Conservation (phyloP, 2,797 vertebrate genomes). For the Taeniopygia guttata region DNA sequence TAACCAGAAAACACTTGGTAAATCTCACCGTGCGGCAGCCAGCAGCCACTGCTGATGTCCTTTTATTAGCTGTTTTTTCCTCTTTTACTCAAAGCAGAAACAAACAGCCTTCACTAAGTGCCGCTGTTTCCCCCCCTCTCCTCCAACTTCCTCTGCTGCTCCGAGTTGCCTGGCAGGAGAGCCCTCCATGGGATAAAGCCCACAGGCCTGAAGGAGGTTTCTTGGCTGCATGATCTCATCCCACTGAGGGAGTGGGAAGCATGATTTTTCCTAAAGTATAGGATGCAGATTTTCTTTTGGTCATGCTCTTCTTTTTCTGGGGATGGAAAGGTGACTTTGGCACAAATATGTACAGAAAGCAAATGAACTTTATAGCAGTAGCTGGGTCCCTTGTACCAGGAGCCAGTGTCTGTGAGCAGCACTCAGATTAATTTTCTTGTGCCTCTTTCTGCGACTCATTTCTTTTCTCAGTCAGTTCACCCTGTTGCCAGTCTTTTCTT, state of each 20-base stretch:
- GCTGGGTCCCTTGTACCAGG: background rate
- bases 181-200: slow-evolving; percentile 15
- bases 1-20: background rate
- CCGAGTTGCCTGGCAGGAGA: slow-evolving; percentile 60
- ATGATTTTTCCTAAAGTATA: slow-evolving; percentile 71
- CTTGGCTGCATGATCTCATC: slow-evolving; percentile 63
- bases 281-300: slow-evolving; percentile 74
- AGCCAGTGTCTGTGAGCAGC: background rate
- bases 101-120: slow-evolving; percentile 65
- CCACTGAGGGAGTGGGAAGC: slow-evolving; percentile 47
- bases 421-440: background rate
- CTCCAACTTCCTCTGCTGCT: slow-evolving; percentile 63
- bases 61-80: slow-evolving; percentile 69
- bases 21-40: background rate
- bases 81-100: slow-evolving; percentile 63
- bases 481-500: background rate
- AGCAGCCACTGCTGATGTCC: background rate
- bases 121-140: slow-evolving; percentile 67
- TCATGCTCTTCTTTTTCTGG: slow-evolving; percentile 26
- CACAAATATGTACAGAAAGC: background rate
- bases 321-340: slow-evolving; percentile 55
- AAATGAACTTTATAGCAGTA: background rate
- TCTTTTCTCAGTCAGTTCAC: background rate
- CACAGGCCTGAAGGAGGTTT: slow-evolving; percentile 39
- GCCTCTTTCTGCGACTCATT: background rate